Base-by-base conservation (phyloP, 1,140 invertebrate species). In the Cherax destructor region DNA sequence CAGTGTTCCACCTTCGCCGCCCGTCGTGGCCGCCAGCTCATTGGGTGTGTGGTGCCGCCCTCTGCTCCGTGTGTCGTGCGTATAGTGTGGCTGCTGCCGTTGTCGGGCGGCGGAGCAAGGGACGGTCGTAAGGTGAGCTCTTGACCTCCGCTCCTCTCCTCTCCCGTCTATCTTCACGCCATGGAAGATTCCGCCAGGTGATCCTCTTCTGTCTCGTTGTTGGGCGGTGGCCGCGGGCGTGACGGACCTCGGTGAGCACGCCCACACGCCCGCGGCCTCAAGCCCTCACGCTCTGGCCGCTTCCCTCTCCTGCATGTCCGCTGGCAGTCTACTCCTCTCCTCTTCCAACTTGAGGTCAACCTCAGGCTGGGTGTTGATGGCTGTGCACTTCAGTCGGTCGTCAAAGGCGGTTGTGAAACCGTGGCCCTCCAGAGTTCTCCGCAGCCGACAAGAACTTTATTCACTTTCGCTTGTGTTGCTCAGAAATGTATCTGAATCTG, bases 161-260 rank as follows among this genome's bases (percentile, higher is more conserved):
- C 50, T 80, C 78, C 78, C 78, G 78, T 59, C 78, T 80, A 80
- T 80, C 78, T 80, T 80, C 78, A 56, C 78, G 78, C 78, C 78
- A 80, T 80, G 78, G 78, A 80, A 80, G 78, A 80, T 80, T 80
- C 78, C 56, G 78, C 78, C 78, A 80, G 78, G 78, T 80, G 78
- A 80, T 80, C 78, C 78, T 80, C 78, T 80, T 80, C 78, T 80
- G 78, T 80, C 78, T 80, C 78, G 78, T 80, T 80, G 78, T 80
- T 80, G 78, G 78, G 78, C 78, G 16, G 78, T 30, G 78, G 78
- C 50, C 78, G 78, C 78, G 78, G 78, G 78, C 78, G 78, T 80
- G 78, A 49, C 50, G 21, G 21, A 24, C 50, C 78, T 59, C 78
- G 21, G 56, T 80, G 78, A 80, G 78, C 78, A 80, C 78, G 50